phyloP scores from a whole-genome alignment of 1,140 invertebrate genomes.

The Cherax destructor region DNA sequence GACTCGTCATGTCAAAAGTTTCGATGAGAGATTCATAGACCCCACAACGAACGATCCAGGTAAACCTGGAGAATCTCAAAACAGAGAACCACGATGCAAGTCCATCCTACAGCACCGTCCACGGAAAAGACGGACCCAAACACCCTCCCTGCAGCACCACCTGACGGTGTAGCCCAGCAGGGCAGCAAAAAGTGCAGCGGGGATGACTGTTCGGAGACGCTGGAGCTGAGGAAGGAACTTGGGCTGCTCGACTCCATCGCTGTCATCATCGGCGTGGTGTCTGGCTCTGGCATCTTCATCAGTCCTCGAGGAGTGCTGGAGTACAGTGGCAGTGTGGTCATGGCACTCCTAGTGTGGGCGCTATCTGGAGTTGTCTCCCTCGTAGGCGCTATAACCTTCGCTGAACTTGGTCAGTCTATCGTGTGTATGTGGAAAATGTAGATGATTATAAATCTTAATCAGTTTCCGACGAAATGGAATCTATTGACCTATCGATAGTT shows the following conservation, averaged over 20 bases:
- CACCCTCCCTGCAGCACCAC: not conserved
- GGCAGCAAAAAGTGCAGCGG: not conserved
- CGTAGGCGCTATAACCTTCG: not conserved
- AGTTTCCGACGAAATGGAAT: not conserved
- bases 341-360: slow-evolving; percentile 21
- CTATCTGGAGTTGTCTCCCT: slow-evolving; percentile 9
- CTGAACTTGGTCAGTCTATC: slow-evolving; percentile 20
- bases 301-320: slow-evolving; percentile 7
- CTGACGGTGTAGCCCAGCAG: not conserved
- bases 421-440: too few species aligned
- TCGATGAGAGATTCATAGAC: too few species aligned
- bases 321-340: slow-evolving; percentile 39
- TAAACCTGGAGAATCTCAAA: too few species aligned
- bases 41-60: too few species aligned
- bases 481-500: too few species aligned
- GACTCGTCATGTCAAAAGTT: too few species aligned
- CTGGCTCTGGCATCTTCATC: slow-evolving; percentile 34
- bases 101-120: not conserved
- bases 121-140: not conserved
- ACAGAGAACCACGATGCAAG: not conserved
- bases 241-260: slow-evolving; percentile 2
- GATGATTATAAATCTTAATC: too few species aligned
- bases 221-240: not conserved
- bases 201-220: not conserved
- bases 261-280: slow-evolving; percentile 12